These are phyloP conservation scores for Acanthosepion esculentum DNA, from an alignment of 2,888 invertebrate genomes.

Conservation along the genomic window DNA sequence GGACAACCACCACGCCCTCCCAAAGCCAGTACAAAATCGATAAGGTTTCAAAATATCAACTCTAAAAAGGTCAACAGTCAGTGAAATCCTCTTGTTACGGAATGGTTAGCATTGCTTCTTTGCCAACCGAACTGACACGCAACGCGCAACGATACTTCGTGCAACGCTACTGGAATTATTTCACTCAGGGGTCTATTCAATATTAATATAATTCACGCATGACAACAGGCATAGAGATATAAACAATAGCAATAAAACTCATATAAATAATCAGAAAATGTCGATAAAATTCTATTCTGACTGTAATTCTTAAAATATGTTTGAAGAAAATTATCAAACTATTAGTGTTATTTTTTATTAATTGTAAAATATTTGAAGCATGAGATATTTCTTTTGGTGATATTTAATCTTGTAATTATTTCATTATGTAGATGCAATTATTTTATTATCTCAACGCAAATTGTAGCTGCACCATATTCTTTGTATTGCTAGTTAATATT, in stretches of 20 bases:
- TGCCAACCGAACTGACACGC: background rate
- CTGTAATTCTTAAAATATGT: no score
- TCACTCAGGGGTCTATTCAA: background rate
- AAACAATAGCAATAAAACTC: background rate
- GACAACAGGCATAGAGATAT: background rate
- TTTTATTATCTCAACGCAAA: no score
- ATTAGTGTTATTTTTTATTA: no score
- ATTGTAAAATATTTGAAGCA: background rate
- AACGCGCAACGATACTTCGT: background rate
- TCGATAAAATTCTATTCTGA: no score
- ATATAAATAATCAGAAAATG: background rate
- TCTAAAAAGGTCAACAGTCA: background rate
- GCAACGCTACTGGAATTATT: background rate
- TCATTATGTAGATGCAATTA: no score
- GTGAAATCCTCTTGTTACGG: background rate
- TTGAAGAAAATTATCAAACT: no score
- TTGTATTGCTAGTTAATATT: no score
- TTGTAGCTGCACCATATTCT: no score
- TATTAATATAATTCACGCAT: background rate
- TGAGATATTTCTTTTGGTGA: no score
- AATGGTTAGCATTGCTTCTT: background rate
- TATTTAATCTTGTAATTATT: no score
- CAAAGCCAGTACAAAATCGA: background rate
- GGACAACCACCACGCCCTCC: background rate
- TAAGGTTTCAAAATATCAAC: background rate